Percentiles rank a stretch among this genome's conserved stretches.
phyloP scores from a whole-genome alignment of 2,888 invertebrate genomes.

The Lasius platythorax region DNA sequence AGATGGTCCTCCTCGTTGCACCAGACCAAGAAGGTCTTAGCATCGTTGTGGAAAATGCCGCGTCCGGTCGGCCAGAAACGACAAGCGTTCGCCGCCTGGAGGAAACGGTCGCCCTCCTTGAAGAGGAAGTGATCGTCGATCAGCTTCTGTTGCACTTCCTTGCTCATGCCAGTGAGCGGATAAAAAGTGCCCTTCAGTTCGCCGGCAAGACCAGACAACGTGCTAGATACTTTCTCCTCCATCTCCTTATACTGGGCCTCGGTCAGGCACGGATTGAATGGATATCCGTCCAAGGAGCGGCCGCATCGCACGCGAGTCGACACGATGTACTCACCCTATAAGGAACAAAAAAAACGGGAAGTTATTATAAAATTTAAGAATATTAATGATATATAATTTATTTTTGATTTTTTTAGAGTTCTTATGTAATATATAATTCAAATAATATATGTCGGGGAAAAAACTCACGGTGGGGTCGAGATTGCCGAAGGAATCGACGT shows the following conservation, averaged over 20 bases:
- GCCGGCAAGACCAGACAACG: slow-evolving; percentile 93
- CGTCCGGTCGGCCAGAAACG: slow-evolving; percentile 99
- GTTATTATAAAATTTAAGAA: background rate
- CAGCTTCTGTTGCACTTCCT: slow-evolving; percentile 97
- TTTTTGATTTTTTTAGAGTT: background rate
- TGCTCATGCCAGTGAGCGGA: slow-evolving; percentile 98
- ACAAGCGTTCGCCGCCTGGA: slow-evolving; percentile 97
- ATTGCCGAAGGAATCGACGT: slow-evolving; percentile 95
- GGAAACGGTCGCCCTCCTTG: slow-evolving; percentile 97
- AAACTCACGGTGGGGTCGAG: slow-evolving; percentile 92
- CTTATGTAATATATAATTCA: background rate
- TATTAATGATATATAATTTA: background rate
- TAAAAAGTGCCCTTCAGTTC: slow-evolving; percentile 98
- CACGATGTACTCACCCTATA: slow-evolving; percentile 93
- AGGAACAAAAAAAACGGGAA: background rate
- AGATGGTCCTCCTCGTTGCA: slow-evolving; percentile 99
- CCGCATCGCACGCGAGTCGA: slow-evolving; percentile 99
- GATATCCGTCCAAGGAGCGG: slow-evolving; percentile 97
- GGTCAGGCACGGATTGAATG: slow-evolving; percentile 98
- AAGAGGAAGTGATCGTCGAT: slow-evolving; percentile 99
- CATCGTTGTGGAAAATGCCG: slow-evolving; percentile 99
- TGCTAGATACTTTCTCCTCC: slow-evolving; percentile 95
- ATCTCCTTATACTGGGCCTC: slow-evolving; percentile 99
- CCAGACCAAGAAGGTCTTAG: slow-evolving; percentile 99
- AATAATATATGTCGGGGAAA: background rate